Evolutionary conservation across 2,888 invertebrate species (phyloP), one percentile per base, ranked within the genome.

Genomic region (Saturnia pavonia): DNA sequence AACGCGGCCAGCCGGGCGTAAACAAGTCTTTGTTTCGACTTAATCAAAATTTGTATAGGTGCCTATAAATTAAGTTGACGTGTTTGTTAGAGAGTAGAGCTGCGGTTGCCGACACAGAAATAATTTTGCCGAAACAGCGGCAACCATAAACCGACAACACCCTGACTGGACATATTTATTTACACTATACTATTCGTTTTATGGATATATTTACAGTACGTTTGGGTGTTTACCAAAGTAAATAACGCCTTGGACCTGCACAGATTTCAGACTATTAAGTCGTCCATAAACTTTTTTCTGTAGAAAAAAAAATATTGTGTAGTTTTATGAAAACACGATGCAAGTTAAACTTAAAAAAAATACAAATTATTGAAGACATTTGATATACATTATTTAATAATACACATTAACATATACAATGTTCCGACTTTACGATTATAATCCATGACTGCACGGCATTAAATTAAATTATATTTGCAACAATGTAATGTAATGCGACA

Each of bases 71-170:
- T 86, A 85, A 81, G 79, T 75, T 77, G 71, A 78, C 73, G 73
- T 81, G 78, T 82, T 82, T 80, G 78, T 78, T 74, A 80, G 75
- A 80, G 82, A 82, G 81, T 80, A 78, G n/a, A n/a, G 75, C 82
- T 72, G 80, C 74, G 79, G 85, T 84, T 83, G 78, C 84, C 77
- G 78, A 82, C 81, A 81, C 82, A 80, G 85, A 88, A 89, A 89
- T 86, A 88, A 86, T 87, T 88, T 88, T 83, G 85, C 82, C 78
- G 76, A 88, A 90, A 88, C 85, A 87, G 84, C 82, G 79, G 19
- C 84, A 85, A 84, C 85, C 85, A 85, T 86, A 85, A 86, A 86
- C 79, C 77, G 75, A 76, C 81, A 77, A 81, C 81, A 78, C 80
- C 77, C 73, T 77, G 79, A 79, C 77, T 76, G 79, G 71, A 82